Evolutionary conservation across 2,113 vertebrate species (phyloP).

Genomic region (Limanda limanda): DNA sequence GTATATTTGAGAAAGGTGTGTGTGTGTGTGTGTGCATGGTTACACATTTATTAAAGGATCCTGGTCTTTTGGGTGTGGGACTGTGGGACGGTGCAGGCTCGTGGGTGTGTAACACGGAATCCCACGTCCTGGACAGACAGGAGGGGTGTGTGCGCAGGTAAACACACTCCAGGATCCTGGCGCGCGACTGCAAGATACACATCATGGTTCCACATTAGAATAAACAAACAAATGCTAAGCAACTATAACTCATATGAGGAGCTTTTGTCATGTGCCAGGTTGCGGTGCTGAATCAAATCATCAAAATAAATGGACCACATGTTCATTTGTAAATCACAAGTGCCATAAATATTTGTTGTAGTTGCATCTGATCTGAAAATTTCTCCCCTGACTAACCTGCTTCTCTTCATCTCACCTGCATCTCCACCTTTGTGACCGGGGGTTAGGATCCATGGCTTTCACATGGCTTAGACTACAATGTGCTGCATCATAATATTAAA

Average conservation of each 20-base stretch:
- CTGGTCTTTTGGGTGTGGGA: conserved; percentile 83
- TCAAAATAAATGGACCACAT: background rate
- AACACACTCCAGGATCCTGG: conserved; percentile 73
- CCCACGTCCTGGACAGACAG: conserved; percentile 70
- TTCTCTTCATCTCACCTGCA: background rate
- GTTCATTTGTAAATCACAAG: background rate
- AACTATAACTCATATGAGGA: background rate
- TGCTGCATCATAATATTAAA: background rate
- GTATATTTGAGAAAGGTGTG: conserved; percentile 87
- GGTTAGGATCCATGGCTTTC: background rate
- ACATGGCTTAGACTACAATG: background rate
- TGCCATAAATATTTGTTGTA: too few species aligned
- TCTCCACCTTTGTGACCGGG: background rate
- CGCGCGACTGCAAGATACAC: conserved; percentile 51
- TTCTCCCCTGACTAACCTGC: background rate
- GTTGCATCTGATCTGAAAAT: too few species aligned
- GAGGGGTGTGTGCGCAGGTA: conserved; percentile 56
- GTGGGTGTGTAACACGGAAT: conserved; percentile 71
- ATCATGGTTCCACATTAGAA: conserved; percentile 24
- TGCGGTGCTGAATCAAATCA: background rate
- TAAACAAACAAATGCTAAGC: conserved; percentile 51
- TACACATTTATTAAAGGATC: conserved; percentile 85
- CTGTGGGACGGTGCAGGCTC: conserved; percentile 31
- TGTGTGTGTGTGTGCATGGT: conserved; percentile 62
- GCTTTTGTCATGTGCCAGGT: background rate